Percentiles rank a stretch among this genome's conserved stretches.
Evolutionary conservation across 1,140 invertebrate genomes (phyloP).

Genomic region (Brachionus plicatilis): DNA sequence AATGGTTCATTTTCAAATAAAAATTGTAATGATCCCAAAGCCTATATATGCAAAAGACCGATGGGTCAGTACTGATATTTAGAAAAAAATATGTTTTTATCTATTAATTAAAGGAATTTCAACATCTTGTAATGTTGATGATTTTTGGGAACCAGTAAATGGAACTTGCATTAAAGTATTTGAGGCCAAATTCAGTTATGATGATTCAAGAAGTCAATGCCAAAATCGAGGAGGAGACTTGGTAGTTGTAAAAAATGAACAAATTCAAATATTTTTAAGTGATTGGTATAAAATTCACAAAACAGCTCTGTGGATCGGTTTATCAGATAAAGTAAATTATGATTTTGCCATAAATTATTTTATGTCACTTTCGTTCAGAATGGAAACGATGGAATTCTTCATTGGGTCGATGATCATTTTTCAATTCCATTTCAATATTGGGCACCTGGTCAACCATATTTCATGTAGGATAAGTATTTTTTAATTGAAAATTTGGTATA

Average conservation of each 20-base stretch:
- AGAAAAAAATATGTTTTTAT: neutral
- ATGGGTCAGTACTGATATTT: neutral
- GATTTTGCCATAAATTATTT: neutral
- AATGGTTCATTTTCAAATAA: slow-evolving; percentile 4
- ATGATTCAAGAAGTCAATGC: neutral
- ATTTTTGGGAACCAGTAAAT: slow-evolving; percentile 37
- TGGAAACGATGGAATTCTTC: slow-evolving; percentile 12
- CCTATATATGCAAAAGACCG: slow-evolving; percentile 32
- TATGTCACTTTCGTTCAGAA: neutral
- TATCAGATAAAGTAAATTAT: slow-evolving; percentile 16
- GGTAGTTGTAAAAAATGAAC: neutral
- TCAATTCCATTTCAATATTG: slow-evolving; percentile 35
- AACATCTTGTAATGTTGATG: slow-evolving; percentile 20
- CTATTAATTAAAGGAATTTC: neutral
- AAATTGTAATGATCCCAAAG: slow-evolving; percentile 22
- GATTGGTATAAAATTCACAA: slow-evolving; percentile 27
- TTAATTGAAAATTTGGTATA: too few species aligned
- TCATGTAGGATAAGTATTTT: neutral
- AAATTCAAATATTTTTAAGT: slow-evolving; percentile 21
- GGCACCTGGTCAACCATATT: slow-evolving; percentile 1
- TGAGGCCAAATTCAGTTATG: neutral
- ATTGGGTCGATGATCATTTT: slow-evolving; percentile 35
- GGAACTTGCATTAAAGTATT: slow-evolving; percentile 33
- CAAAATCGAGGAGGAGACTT: slow-evolving; percentile 24
- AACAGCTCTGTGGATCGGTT: slow-evolving; percentile 13